Percentiles rank a stretch among this genome's conserved stretches.
Conservation (phyloP, 1,140 invertebrate genomes). For the Orius laevigatus region DNA sequence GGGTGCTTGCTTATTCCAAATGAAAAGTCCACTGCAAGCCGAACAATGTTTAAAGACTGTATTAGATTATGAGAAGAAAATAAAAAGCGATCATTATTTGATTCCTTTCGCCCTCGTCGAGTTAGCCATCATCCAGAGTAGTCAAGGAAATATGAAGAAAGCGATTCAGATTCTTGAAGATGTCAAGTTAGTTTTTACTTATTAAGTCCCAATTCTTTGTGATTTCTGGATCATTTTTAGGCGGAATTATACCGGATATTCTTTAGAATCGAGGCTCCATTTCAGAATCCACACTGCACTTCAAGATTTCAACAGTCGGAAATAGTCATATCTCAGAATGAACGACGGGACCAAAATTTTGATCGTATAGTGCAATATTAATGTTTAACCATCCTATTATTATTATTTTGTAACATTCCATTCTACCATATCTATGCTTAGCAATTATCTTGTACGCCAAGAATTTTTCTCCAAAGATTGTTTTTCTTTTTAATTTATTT, state of each 20-base stretch:
- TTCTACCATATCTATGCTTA: not conserved
- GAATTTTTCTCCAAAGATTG: not conserved
- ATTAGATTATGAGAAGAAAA: conserved; percentile 50
- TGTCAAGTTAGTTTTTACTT: conserved; percentile 36
- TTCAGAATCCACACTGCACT: conserved; percentile 76
- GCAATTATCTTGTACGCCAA: not conserved
- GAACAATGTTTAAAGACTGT: conserved; percentile 58
- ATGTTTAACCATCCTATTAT: not conserved
- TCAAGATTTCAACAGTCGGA: conserved; percentile 37
- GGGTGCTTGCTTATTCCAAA: conserved; percentile 64
- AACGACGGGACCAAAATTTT: not conserved
- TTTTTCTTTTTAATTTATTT: not conserved
- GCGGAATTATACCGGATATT: conserved; percentile 32
- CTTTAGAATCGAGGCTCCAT: conserved; percentile 77
- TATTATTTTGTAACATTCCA: not conserved
- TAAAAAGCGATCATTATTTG: conserved; percentile 71
- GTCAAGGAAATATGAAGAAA: conserved; percentile 43
- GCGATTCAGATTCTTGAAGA: conserved; percentile 61
- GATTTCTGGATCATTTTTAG: conserved; percentile 13
- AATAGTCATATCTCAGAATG: no score
- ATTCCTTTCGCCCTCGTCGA: conserved; percentile 78
- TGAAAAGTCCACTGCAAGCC: conserved; percentile 52
- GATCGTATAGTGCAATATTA: not conserved
- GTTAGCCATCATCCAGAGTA: conserved; percentile 57
- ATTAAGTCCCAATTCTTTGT: not conserved